phyloP scores from a whole-genome alignment of 1,140 invertebrate species.

The Pogonognathellus flavescens region DNA sequence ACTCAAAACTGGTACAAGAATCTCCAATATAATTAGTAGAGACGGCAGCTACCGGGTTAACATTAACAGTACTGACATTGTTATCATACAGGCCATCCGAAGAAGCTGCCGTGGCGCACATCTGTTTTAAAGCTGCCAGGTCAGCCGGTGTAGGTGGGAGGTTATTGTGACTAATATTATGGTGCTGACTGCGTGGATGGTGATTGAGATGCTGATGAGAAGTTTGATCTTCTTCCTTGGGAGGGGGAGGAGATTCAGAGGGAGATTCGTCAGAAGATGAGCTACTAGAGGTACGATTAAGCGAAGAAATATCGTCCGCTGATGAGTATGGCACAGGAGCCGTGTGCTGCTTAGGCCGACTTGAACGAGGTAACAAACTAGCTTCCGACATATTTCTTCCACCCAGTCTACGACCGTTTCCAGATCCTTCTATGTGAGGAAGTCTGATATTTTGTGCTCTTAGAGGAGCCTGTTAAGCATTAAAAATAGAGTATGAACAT shows the following conservation, averaged over 20 bases:
- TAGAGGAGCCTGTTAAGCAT: constrained; percentile 28
- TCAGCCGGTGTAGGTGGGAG: constrained; percentile 59
- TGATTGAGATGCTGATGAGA: constrained; percentile 13
- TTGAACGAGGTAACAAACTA: constrained; percentile 55
- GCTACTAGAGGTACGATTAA: constrained; percentile 82
- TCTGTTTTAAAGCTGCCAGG: constrained; percentile 57
- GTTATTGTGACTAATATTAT: constrained; percentile 48
- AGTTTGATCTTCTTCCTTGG: constrained; percentile 70
- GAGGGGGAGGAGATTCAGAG: constrained; percentile 76
- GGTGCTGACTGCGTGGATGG: constrained; percentile 21
- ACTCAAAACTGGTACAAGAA: constrained; percentile 78
- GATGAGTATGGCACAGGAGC: constrained; percentile 76
- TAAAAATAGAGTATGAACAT: neutral
- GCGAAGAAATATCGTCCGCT: constrained; percentile 83
- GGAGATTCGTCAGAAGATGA: constrained; percentile 81
- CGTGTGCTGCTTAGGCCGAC: constrained; percentile 55
- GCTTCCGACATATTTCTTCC: constrained; percentile 63
- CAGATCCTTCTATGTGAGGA: constrained; percentile 29
- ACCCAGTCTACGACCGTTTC: constrained; percentile 49
- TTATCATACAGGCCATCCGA: constrained; percentile 61
- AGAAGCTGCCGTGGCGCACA: constrained; percentile 53
- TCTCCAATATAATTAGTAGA: constrained; percentile 72
- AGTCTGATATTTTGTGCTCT: constrained; percentile 49
- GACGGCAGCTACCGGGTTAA: constrained; percentile 11
- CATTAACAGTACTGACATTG: constrained; percentile 49